Evolutionary conservation across 2,113 vertebrate species (phyloP).

Genomic region (Cottus gobio): DNA sequence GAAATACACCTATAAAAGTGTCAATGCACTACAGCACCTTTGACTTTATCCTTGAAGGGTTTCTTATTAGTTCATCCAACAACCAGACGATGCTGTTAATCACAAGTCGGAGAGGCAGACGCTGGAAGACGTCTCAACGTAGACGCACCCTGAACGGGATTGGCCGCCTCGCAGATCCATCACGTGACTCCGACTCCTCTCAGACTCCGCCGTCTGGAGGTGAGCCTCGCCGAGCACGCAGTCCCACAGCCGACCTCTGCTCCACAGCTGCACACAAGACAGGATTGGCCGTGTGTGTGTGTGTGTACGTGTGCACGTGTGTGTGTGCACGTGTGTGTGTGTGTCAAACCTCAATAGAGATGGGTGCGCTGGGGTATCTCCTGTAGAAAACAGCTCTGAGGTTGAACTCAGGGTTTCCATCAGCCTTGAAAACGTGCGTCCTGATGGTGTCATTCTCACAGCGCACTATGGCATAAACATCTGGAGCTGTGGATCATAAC

Average conservation of each 20-base stretch:
- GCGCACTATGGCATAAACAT: constrained; percentile 81
- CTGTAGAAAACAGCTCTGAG: constrained; percentile 85
- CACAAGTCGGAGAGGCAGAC: too few species aligned
- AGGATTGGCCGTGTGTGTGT: neutral
- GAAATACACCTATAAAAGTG: too few species aligned
- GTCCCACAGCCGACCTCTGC: constrained; percentile 80
- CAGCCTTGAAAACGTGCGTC: constrained; percentile 77
- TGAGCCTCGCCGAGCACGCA: constrained; percentile 75
- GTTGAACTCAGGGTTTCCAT: constrained; percentile 84
- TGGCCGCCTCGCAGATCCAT: too few species aligned
- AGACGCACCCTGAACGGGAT: too few species aligned
- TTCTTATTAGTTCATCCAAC: too few species aligned
- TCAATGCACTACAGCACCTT: too few species aligned
- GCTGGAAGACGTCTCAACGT: too few species aligned
- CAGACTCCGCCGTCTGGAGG: constrained; percentile 73
- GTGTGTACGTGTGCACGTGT: neutral
- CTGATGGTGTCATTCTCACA: constrained; percentile 79
- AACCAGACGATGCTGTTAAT: too few species aligned
- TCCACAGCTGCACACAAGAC: constrained; percentile 78
- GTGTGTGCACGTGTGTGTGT: neutral
- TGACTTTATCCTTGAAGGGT: too few species aligned
- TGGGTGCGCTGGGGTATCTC: constrained; percentile 72
- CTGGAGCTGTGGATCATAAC: constrained; percentile 68
- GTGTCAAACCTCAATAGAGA: constrained; percentile 76
- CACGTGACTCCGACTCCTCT: constrained; percentile 73